phyloP scores from a whole-genome alignment of 2,113 vertebrate species.

The Maccullochella peelii region DNA sequence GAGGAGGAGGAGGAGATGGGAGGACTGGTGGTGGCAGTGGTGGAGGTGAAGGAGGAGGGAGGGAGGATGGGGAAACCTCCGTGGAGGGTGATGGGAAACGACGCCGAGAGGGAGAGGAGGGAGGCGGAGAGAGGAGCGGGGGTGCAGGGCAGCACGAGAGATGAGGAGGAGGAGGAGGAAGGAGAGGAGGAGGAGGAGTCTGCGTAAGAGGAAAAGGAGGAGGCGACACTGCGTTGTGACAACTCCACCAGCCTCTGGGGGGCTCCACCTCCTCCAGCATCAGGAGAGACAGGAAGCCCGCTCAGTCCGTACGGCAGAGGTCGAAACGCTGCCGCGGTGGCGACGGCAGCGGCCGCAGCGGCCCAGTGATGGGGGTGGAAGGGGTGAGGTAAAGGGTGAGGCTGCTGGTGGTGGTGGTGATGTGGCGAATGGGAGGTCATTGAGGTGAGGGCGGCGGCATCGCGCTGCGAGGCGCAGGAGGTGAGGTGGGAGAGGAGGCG shows the following conservation, averaged over 20 bases:
- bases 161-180: conserved; percentile 77
- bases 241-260: conserved; percentile 86
- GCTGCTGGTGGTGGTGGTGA: conserved; percentile 71
- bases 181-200: conserved; percentile 70
- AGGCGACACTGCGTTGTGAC: conserved; percentile 82
- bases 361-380: conserved; percentile 91
- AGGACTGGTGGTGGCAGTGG: conserved; percentile 73
- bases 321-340: conserved; percentile 81
- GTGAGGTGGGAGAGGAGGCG: conserved; percentile 94
- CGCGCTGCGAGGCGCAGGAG: conserved; percentile 91
- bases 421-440: conserved; percentile 75
- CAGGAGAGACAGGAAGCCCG: conserved; percentile 54
- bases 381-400: conserved; percentile 85
- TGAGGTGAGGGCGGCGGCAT: conserved; percentile 86
- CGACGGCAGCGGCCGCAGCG: conserved; percentile 53
- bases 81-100: conserved; percentile 88
- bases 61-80: conserved; percentile 88
- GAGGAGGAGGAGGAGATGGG: conserved; percentile 77
- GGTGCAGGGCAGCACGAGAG: conserved; percentile 81
- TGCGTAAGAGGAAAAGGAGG: conserved; percentile 44
- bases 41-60: conserved; percentile 78
- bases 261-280: conserved; percentile 80
- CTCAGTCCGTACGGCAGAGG: conserved; percentile 87
- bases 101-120: conserved; percentile 90
- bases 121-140: conserved; percentile 89